Evolutionary conservation across 2,797 vertebrate genomes (phyloP), one percentile per base, ranked within the genome.

Genomic region (Sebastes nivosus): DNA sequence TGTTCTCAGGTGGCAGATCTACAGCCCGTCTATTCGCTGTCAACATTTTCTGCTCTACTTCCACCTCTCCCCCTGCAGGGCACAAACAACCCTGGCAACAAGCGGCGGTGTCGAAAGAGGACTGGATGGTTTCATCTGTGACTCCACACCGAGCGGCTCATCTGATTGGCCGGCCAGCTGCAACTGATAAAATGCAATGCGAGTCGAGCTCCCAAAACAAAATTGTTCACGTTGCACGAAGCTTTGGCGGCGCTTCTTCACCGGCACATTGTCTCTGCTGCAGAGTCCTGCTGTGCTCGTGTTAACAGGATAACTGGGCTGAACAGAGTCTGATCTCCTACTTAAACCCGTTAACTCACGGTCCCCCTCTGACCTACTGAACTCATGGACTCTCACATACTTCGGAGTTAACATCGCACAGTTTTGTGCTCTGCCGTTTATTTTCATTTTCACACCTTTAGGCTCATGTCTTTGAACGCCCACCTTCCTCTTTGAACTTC

Each of bases 31-130:
- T 66, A 58, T 73, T 75, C 77, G 66, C 81, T 20, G 8, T 72
- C 36, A 85, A 60, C 85, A 89, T 92, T 88, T 92, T 91, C 90
- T 93, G 92, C 91, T 93, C 89, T 59, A 93, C 83, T 90, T 93
- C 86, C 87, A 77, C 78, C 85, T 75, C 80, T 73, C 64, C 69
- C 83, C 79, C 91, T 13, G 27, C 81, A 69, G 89, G 88, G 87
- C 68, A 68, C 75, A 85, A 83, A 87, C 86, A 86, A 87, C 83
- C 91, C 90, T 83, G 90, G 89, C 90, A 93, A 93, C 91, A 93
- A 84, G 88, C 85, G n/a, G 72, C 50, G 2, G 75, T 46, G 75
- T 79, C 27, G 67, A 83, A 57, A 86, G 67, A 76, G 68, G 87
- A 93, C 89, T 93, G 90, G 90, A 89, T 86, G 84, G 72, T 59